Conservation (phyloP, 2,113 vertebrate species). For the Loxodonta africana region DNA sequence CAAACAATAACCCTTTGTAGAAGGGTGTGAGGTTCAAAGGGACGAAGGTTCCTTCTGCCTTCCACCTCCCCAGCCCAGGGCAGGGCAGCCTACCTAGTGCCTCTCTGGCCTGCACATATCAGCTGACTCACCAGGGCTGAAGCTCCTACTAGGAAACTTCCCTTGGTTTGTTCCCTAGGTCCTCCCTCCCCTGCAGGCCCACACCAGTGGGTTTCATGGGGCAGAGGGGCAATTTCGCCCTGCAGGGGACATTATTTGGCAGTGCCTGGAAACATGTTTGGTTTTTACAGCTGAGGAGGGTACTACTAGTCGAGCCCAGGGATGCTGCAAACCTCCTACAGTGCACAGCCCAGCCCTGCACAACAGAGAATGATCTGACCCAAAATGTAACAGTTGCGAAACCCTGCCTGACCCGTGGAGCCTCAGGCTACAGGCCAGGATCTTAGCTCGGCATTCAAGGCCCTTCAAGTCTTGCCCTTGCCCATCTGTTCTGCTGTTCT, state of each 20-base stretch:
- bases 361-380: neutral
- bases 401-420: neutral
- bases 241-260: neutral
- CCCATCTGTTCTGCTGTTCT: neutral
- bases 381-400: rapidly evolving
- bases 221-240: neutral
- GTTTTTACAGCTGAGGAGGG: neutral
- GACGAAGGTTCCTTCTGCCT: neutral
- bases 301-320: neutral
- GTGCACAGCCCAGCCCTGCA: neutral
- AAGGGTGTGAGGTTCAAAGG: neutral
- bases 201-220: neutral
- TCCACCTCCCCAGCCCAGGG: rapidly evolving
- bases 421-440: neutral
- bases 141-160: neutral
- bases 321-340: rapidly evolving
- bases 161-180: neutral
- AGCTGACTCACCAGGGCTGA: neutral
- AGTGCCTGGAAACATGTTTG: neutral
- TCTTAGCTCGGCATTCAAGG: neutral
- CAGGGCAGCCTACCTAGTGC: neutral
- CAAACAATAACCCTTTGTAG: neutral
- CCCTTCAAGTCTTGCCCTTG: neutral
- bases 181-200: rapidly evolving
- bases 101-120: neutral